phyloP scores from a whole-genome alignment of 2,797 vertebrate species.

The Psittacula derbiana region DNA sequence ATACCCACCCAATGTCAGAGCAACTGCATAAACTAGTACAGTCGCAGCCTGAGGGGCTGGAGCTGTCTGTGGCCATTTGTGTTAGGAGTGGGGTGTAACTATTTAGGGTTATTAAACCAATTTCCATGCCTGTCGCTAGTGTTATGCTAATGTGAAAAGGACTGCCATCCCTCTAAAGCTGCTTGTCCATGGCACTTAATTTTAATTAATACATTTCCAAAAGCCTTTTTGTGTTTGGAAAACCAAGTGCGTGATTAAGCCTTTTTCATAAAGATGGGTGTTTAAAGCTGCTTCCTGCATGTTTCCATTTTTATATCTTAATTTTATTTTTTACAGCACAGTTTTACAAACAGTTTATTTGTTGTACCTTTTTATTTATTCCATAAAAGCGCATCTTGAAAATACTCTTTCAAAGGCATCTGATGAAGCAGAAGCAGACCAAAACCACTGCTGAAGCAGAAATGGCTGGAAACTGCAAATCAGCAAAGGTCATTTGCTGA shows the following conservation, averaged over 20 bases:
- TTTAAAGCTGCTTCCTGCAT: conserved; percentile 47
- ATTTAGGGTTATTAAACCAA: conserved; percentile 85
- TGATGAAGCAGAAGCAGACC: neutral
- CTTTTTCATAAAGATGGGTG: conserved; percentile 46
- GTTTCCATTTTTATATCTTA: conserved; percentile 53
- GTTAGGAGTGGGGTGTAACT: conserved; percentile 73
- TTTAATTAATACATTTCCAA: conserved; percentile 68
- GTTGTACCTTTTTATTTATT: neutral
- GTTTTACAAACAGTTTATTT: neutral
- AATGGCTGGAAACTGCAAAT: conserved; percentile 30
- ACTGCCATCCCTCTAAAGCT: conserved; percentile 20
- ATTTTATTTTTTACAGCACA: neutral
- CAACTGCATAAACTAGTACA: conserved; percentile 73
- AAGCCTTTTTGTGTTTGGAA: conserved; percentile 65
- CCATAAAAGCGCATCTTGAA: neutral
- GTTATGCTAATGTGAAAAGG: conserved; percentile 74
- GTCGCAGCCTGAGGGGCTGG: conserved; percentile 74
- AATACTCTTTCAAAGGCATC: neutral
- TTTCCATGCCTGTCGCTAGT: conserved; percentile 82
- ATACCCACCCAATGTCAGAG: conserved; percentile 55
- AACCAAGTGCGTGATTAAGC: conserved; percentile 59
- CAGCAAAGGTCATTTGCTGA: neutral
- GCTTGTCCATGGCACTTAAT: conserved; percentile 55
- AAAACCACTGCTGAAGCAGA: conserved; percentile 36
- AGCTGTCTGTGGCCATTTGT: conserved; percentile 83